These are phyloP conservation scores for Nomada fabriciana DNA, from an alignment of 2,888 invertebrate species.

Conservation along the genomic window DNA sequence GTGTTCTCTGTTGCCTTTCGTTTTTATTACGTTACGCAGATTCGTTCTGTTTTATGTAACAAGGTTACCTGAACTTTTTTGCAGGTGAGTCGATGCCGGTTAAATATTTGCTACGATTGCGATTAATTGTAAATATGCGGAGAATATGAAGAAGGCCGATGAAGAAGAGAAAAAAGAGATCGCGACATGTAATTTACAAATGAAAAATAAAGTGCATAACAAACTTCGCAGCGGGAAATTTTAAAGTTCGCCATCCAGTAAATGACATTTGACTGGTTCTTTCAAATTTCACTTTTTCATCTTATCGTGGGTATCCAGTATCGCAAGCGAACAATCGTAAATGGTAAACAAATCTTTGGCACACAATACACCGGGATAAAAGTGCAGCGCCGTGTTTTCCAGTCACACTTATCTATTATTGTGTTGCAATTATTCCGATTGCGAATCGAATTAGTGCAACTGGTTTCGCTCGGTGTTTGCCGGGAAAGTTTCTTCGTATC, in stretches of 20 bases:
- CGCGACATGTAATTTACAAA: conserved; percentile 22
- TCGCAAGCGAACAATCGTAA: no score
- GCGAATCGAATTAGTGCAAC: neutral
- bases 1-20: neutral
- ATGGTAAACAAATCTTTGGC: no score
- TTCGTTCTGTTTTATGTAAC: neutral
- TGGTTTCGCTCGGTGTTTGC: neutral
- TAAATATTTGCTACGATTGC: neutral
- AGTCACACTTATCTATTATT: no score
- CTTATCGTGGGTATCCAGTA: no score
- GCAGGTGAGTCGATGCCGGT: neutral
- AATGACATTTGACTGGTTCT: no score
- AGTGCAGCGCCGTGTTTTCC: no score
- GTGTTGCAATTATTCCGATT: neutral
- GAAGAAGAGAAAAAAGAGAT: neutral
- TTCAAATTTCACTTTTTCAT: no score
- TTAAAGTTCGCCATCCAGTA: neutral
- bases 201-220: conserved; percentile 6
- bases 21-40: neutral
- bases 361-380: no score
- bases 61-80: neutral
- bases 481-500: neutral
- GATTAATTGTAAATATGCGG: no score
- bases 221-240: neutral
- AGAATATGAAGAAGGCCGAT: no score